phyloP scores from a whole-genome alignment of 2,888 invertebrate species.

The Drepanosiphum platanoidis region DNA sequence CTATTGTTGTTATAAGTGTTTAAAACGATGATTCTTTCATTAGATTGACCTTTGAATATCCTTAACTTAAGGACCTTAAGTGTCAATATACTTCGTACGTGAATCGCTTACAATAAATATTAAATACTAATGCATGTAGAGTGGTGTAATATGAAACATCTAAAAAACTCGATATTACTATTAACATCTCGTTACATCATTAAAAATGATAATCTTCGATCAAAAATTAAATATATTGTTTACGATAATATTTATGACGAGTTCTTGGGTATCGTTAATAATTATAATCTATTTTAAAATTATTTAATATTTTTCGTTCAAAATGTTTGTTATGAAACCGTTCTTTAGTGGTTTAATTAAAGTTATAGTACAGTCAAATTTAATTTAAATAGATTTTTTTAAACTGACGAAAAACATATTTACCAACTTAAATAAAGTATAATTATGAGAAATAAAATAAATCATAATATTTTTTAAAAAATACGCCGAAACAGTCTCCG shows the following conservation, averaged over 20 bases:
- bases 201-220: not conserved
- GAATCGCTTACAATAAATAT: constrained; percentile 1
- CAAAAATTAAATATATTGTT: constrained; percentile 15
- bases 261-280: not conserved
- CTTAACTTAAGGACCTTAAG: no score
- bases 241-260: constrained; percentile 16
- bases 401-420: not conserved
- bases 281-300: constrained; percentile 27
- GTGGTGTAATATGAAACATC: not conserved
- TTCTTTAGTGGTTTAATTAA: not conserved
- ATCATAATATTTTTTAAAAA: no score
- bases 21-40: not conserved
- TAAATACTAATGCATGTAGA: not conserved
- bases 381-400: not conserved
- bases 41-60: constrained; percentile 38
- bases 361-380: constrained; percentile 8
- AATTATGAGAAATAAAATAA: not conserved
- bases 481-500: no score
- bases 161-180: not conserved
- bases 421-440: not conserved
- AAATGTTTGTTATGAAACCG: not conserved
- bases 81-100: not conserved
- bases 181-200: not conserved
- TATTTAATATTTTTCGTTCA: constrained; percentile 33
- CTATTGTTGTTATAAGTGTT: constrained; percentile 10